These are phyloP conservation scores for Probosciger aterrimus DNA, from an alignment of 2,113 vertebrate genomes.

Conservation along the genomic window DNA sequence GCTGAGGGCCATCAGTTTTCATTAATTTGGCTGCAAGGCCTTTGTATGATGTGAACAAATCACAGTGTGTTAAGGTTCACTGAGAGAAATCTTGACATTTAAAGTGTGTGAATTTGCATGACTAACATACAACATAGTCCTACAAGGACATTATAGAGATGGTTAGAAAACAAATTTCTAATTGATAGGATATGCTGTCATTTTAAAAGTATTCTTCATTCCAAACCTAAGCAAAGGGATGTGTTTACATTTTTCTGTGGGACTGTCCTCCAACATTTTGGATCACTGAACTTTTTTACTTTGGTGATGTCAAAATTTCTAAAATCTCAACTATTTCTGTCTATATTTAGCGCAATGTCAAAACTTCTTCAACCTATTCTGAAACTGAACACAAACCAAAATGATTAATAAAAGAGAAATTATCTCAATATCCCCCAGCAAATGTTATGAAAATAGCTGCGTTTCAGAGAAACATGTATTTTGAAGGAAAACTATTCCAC, in stretches of 20 bases:
- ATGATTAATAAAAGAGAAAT: background rate
- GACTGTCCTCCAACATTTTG: background rate
- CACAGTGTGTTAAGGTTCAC: background rate
- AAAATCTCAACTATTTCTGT: background rate
- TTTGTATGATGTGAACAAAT: background rate
- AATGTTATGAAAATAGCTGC: background rate
- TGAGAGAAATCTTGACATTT: background rate
- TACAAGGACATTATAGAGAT: background rate
- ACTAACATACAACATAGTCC: background rate
- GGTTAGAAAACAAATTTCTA: background rate
- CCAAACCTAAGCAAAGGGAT: background rate
- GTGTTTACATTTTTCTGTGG: background rate
- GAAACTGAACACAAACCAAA: background rate
- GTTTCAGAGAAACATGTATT: background rate
- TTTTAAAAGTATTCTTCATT: background rate
- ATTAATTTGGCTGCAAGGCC: background rate
- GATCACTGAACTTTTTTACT: background rate
- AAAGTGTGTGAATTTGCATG: background rate
- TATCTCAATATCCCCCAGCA: background rate
- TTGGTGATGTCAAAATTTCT: background rate
- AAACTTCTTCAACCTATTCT: background rate
- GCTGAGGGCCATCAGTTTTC: background rate
- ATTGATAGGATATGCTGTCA: background rate
- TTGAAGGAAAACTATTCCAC: slow-evolving; percentile 43
- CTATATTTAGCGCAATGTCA: background rate